Base-by-base conservation (phyloP, 2,888 invertebrate species). In the Mythimna loreyi region DNA sequence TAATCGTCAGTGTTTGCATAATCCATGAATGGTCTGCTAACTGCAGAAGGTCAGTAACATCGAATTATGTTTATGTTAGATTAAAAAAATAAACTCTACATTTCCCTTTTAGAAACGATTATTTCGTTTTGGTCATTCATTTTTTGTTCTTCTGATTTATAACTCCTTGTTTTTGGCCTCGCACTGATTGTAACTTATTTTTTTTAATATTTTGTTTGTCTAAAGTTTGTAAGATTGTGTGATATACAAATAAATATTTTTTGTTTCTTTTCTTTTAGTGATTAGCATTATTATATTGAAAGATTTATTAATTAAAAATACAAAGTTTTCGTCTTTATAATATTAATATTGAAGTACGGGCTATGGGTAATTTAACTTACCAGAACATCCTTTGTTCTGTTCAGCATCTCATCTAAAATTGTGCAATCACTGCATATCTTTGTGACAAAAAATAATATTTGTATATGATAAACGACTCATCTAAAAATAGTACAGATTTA, bases 401-500 rank as follows among this genome's bases (percentile, higher is more conserved):
- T 33, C 8, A 36, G 5, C 28, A 19, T 52, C 0, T 60, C 9
- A 40, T 33, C 8, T 6, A 8, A 72, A 13, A 63, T 40, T 21
- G 50, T 30, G 49, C 11, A 57, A 61, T 72, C n/a, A 62, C 62
- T 49, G 50, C 43, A 47, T 62, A 65, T 52, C 9, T 19, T 13
- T 30, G 65, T 59, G 43, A 69, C 58, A 62, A 23, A 66, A 47
- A 63, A 65, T 74, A 49, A 67, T 40, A 40, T 74, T 49, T 8
- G 43, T 47, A 33, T 61, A 78, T 80, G 60, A 59, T 67, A 70
- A 78, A 53, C 23, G 49, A 56, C 63, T 71, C 19, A 49, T 57
- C 21, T 55, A 53, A 66, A 80, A 80, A 80, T 75, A 74, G 58
- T 73, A 11, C 8, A 1, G 57, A 67, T 69, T 77, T 65, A 65